A percentile compares a stretch with the other conserved stretches of the same genome.
Evolutionary conservation across 64 coral and sea anemone species (phyloP).

Genomic region (Cladopsammia gracilis): DNA sequence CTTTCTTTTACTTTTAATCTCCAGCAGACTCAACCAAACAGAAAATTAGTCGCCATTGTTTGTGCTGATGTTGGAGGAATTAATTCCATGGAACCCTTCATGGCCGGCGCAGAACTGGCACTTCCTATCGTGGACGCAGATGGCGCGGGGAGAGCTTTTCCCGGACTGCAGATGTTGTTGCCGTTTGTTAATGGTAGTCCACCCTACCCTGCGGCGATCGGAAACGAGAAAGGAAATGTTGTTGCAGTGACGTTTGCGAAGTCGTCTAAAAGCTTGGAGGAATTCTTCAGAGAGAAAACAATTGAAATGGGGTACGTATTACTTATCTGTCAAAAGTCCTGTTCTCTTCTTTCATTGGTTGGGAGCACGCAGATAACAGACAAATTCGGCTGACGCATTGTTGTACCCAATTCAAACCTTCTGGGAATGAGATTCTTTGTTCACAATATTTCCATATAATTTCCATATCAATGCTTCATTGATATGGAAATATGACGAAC

Average conservation of each 20-base stretch:
- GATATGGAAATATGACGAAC: no score
- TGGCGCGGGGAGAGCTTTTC: conserved; percentile 97
- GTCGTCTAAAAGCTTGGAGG: conserved; percentile 76
- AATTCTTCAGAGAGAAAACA: conserved; percentile 65
- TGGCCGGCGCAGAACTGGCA: conserved; percentile 68
- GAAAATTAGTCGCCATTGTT: conserved; percentile 59
- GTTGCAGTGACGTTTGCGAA: conserved; percentile 51
- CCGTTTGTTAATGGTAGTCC: conserved; percentile 82
- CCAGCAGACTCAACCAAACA: conserved; percentile 40
- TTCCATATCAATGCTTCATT: no score
- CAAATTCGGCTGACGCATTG: no score
- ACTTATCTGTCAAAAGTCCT: no score
- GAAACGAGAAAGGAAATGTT: conserved; percentile 66
- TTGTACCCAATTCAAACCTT: no score
- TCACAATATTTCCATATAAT: no score
- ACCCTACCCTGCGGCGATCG: conserved; percentile 62
- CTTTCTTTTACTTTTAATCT: conserved; percentile 6
- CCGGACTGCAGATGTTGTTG: conserved; percentile 86
- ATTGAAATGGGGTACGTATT: conserved; percentile 76
- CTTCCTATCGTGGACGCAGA: conserved; percentile 97
- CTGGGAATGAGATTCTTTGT: no score
- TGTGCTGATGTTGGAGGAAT: conserved; percentile 88
- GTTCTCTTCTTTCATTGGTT: no score
- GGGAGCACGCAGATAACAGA: no score
- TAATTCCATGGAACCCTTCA: conserved; percentile 90